Conservation (phyloP, 2,797 vertebrate genomes). For the Tympanoctomys barrerae region DNA sequence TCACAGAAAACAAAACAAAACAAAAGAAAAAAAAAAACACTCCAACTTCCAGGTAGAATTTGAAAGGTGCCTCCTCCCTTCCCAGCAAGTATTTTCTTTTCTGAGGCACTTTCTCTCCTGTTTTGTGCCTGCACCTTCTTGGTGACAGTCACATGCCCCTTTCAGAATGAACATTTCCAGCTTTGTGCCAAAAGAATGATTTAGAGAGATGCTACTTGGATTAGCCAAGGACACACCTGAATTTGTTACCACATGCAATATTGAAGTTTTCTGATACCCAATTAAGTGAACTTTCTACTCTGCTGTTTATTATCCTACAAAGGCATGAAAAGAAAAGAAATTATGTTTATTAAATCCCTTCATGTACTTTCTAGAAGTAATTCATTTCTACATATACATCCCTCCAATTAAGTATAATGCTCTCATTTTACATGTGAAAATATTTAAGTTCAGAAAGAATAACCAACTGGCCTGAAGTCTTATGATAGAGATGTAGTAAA, state of each 20-base stretch:
- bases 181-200: neutral
- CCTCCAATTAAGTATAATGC: slow-evolving; percentile 14
- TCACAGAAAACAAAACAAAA: neutral
- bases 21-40: too few species aligned
- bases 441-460: slow-evolving; percentile 44
- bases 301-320: neutral
- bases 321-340: neutral
- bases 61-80: neutral
- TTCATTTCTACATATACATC: neutral
- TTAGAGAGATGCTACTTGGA: neutral
- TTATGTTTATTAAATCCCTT: neutral
- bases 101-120: neutral
- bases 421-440: neutral
- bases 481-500: neutral
- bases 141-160: neutral
- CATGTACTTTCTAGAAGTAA: neutral
- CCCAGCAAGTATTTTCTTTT: neutral
- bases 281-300: neutral
- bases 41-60: neutral
- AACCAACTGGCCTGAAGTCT: neutral
- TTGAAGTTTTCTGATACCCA: neutral
- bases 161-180: slow-evolving; percentile 18
- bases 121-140: neutral
- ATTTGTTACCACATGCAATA: neutral
- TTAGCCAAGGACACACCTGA: neutral